phyloP scores from a whole-genome alignment of 2,888 invertebrate species.

The Stenolophus ochropezus region DNA sequence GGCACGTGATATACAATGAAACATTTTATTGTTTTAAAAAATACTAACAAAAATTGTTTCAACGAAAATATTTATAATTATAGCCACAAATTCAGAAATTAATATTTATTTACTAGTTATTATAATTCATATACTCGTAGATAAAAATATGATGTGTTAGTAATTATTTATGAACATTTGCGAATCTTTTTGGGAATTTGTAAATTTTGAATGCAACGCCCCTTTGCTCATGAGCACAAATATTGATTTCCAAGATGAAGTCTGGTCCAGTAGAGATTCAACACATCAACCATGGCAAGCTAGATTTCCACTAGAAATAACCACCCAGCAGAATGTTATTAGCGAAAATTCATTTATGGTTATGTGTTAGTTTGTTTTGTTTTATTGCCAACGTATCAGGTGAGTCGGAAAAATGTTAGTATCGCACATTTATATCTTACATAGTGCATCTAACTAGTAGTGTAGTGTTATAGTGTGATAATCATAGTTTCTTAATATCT shows the following conservation, averaged over 20 bases:
- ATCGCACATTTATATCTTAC: constrained; percentile 22
- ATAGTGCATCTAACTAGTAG: background rate
- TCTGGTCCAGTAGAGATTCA: constrained; percentile 62
- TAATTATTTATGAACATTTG: too few species aligned
- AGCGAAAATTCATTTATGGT: constrained; percentile 56
- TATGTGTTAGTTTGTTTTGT: constrained; percentile 60
- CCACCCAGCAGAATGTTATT: constrained; percentile 43
- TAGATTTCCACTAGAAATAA: constrained; percentile 9
- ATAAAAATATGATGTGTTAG: too few species aligned
- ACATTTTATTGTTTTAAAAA: too few species aligned
- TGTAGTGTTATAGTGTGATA: background rate
- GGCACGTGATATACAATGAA: too few species aligned
- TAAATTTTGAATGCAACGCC: background rate
- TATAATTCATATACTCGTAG: too few species aligned
- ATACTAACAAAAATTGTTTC: too few species aligned
- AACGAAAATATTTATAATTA: too few species aligned
- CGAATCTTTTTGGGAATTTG: background rate
- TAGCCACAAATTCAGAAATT: too few species aligned
- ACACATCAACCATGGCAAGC: constrained; percentile 20
- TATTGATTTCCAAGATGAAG: constrained; percentile 66
- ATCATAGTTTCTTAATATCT: background rate
- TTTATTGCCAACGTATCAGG: constrained; percentile 64
- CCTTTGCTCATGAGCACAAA: constrained; percentile 63
- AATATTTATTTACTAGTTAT: too few species aligned
- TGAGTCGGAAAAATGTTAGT: constrained; percentile 61